Base-by-base conservation (phyloP, 2,888 invertebrate species). In the Latheticus oryzae region DNA sequence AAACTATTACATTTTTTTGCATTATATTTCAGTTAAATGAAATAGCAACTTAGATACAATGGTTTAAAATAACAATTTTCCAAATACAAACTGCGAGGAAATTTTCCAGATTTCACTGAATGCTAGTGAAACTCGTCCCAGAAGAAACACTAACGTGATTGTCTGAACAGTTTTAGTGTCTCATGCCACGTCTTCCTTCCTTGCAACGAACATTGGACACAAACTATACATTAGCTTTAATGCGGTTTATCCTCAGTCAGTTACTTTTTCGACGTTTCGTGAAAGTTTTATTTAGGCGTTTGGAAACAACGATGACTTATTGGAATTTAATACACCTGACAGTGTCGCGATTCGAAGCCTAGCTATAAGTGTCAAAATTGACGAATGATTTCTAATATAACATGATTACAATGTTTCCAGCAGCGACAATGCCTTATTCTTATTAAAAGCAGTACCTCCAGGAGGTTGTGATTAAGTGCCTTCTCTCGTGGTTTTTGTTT, bases 361-460 rank as follows among this genome's bases (percentile, higher is more conserved):
- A 5, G 23, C 12, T 9, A 45, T 45, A 45, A 45, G 30, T 28
- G 45, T 45, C 45, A 45, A 45, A 45, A 35, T 48, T 48, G 48
- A 48, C 48, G 35, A 48, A 48, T 35, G 48, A 48, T 48, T 48
- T 48, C 48, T 48, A 48, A 48, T 48, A 48, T 48, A 24, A 35
- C 21, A 24, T 48, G 48, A 48, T 48, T 48, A 48, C 48, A 13
- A 15, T 12, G n/a, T 9, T 35, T 23, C 48, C 35, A 9, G 16
- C 17, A 9, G 35, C 23, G 32, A 24, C 12, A n/a, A 5, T n/a
- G 11, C 43, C 26, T 33, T 48, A 24, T 48, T 35, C 48, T 48
- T 48, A 33, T 15, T 33, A 35, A 48, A 35, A 24, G 21, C 30
- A 32, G 26, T 24, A 13, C 32, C 32, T n/a, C 17, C 12, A 28